Conservation (phyloP, 2,888 invertebrate genomes). For the Amblyjoppa fuscipennis region DNA sequence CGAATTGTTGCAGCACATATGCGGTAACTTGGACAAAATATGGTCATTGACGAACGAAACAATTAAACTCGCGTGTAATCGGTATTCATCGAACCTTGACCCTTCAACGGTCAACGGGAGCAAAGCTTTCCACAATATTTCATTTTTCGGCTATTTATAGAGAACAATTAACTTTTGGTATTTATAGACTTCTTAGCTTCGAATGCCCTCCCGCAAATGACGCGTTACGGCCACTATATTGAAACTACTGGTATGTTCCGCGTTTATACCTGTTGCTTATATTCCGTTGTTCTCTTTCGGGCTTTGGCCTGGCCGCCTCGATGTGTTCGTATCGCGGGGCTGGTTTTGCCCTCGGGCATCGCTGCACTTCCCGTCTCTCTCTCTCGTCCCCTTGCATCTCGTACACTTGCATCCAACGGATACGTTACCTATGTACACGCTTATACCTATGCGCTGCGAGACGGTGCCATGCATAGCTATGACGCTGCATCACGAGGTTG, state of each 20-base stretch:
- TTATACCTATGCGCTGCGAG: conserved; percentile 6
- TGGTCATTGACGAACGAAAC: conserved; percentile 1
- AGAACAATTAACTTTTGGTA: neutral
- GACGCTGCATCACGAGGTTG: neutral
- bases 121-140: too few relatives aligned
- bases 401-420: neutral
- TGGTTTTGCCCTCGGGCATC: conserved; percentile 63
- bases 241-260: conserved; percentile 50
- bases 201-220: neutral
- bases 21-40: neutral
- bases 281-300: conserved; percentile 73
- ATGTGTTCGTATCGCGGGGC: conserved; percentile 35
- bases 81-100: neutral
- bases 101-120: neutral
- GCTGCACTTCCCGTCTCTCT: conserved; percentile 25
- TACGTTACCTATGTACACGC: conserved; percentile 2
- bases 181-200: neutral
- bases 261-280: conserved; percentile 82
- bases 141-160: too few relatives aligned
- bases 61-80: conserved; percentile 2
- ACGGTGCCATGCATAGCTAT: conserved; percentile 32
- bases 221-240: conserved; percentile 39
- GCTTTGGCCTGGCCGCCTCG: conserved; percentile 28
- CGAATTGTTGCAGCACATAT: neutral
- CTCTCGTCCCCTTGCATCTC: conserved; percentile 32